Conservation (phyloP, 1,140 invertebrate species). For the Gonioctena quinquepunctata region DNA sequence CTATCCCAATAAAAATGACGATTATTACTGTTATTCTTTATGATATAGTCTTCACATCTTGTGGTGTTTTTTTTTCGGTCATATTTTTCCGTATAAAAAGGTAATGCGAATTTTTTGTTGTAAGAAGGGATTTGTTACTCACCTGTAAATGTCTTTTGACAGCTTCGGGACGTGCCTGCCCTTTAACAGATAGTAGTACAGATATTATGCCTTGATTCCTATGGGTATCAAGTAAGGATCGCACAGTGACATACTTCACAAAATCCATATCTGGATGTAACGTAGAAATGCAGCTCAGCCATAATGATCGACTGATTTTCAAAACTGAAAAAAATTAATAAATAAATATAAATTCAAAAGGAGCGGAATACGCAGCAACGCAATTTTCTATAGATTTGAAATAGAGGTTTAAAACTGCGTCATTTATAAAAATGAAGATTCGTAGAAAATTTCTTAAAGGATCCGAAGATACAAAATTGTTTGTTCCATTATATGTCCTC, state of each 20-base stretch:
- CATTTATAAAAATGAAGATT: background rate
- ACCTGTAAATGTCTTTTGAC: conserved; percentile 49
- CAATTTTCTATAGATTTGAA: background rate
- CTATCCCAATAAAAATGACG: too few relatives aligned
- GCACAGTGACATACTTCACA: conserved; percentile 65
- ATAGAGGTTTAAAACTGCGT: too few relatives aligned
- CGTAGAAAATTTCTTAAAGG: too few relatives aligned
- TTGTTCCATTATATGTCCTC: too few relatives aligned
- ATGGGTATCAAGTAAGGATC: conserved; percentile 68
- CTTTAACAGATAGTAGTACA: conserved; percentile 66
- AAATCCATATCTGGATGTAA: conserved; percentile 61
- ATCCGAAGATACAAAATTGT: too few relatives aligned
- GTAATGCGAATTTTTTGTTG: too few relatives aligned
- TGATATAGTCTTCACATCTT: too few relatives aligned
- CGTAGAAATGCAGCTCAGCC: conserved; percentile 42
- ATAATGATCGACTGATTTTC: conserved; percentile 38
- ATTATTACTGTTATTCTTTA: too few relatives aligned
- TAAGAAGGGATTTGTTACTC: too few relatives aligned
- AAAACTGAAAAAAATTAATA: conserved; percentile 36
- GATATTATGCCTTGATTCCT: conserved; percentile 73
- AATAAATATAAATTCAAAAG: conserved; percentile 32
- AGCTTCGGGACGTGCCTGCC: conserved; percentile 51
- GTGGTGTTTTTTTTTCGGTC: too few relatives aligned
- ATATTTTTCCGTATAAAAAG: too few relatives aligned
- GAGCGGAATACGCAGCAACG: background rate